Evolutionary conservation across 2,888 invertebrate genomes (phyloP).

Genomic region (Leucophenga maculata): DNA sequence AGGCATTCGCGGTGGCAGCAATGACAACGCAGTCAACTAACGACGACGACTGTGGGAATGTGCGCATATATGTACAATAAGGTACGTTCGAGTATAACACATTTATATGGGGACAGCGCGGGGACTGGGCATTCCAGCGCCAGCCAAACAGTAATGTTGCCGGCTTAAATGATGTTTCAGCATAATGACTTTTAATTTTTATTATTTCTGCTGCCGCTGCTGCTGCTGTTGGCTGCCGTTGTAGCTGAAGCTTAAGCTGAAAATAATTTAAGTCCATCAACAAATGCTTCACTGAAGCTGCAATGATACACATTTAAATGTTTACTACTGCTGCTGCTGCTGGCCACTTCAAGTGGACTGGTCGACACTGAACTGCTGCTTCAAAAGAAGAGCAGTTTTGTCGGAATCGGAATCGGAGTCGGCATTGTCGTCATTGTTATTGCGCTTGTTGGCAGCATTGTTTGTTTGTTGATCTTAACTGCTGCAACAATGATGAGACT

Average conservation of each 20-base stretch:
- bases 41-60: constrained; percentile 15
- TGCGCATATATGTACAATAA: background rate
- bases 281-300: constrained; percentile 60
- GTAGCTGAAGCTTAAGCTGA: constrained; percentile 60
- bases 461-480: constrained; percentile 13
- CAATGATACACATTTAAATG: constrained; percentile 67
- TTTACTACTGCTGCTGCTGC: constrained; percentile 35
- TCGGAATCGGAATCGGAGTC: constrained; percentile 32
- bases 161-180: constrained; percentile 65
- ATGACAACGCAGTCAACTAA: constrained; percentile 5
- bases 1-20: background rate
- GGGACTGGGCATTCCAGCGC: background rate
- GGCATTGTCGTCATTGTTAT: constrained; percentile 44
- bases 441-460: constrained; percentile 16
- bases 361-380: background rate
- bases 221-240: constrained; percentile 22
- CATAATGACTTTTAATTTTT: constrained; percentile 67
- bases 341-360: constrained; percentile 1
- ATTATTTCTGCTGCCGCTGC: constrained; percentile 58
- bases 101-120: background rate
- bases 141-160: constrained; percentile 19
- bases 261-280: constrained; percentile 68
- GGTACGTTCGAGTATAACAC: too few species aligned
- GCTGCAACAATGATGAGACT: background rate
- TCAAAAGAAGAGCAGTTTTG: constrained; percentile 4